These are phyloP conservation scores for Drosophila bocqueti DNA, from an alignment of 1,140 invertebrate species.

Conservation along the genomic window DNA sequence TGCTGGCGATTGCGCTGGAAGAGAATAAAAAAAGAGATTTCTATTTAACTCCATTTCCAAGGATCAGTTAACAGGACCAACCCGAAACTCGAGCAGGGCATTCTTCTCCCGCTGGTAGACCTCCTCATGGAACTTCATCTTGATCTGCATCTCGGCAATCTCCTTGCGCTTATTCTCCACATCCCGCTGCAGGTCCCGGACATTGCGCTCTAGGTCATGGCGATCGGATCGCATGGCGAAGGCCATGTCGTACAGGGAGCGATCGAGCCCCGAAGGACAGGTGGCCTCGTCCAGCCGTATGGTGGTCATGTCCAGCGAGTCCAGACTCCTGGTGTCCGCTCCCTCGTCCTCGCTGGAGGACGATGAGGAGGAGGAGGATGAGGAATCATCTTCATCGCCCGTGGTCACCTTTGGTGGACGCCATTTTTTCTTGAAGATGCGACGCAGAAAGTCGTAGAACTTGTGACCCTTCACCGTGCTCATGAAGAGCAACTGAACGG, in stretches of 20 bases:
- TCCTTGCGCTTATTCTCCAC: slow-evolving; percentile 85
- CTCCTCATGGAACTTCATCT: slow-evolving; percentile 71
- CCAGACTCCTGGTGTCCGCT: slow-evolving; percentile 87
- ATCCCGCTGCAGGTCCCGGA: slow-evolving; percentile 84
- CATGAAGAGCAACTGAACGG: slow-evolving; percentile 87
- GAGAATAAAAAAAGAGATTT: too few species aligned
- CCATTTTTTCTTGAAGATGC: slow-evolving; percentile 92
- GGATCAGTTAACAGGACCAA: slow-evolving; percentile 4
- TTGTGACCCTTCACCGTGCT: slow-evolving; percentile 89
- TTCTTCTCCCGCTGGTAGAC: slow-evolving; percentile 69
- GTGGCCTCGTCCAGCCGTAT: slow-evolving; percentile 90
- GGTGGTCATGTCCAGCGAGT: slow-evolving; percentile 87
- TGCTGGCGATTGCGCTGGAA: slow-evolving; percentile 88
- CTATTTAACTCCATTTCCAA: background rate
- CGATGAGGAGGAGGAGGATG: slow-evolving; percentile 79
- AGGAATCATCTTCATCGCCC: slow-evolving; percentile 68
- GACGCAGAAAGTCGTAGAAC: slow-evolving; percentile 90
- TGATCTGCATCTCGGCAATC: slow-evolving; percentile 70
- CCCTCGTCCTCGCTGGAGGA: slow-evolving; percentile 87
- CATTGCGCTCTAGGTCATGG: slow-evolving; percentile 85
- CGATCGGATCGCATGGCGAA: slow-evolving; percentile 87
- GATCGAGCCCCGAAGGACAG: slow-evolving; percentile 91
- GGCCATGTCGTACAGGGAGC: slow-evolving; percentile 88
- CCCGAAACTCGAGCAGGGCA: slow-evolving; percentile 64
- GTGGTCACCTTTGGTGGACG: slow-evolving; percentile 86